Evolutionary conservation across 35 echinoderm and acorn worm species (phyloP), one percentile per base, ranked within the genome.

Genomic region (Hemicentrotus pulcherrimus): DNA sequence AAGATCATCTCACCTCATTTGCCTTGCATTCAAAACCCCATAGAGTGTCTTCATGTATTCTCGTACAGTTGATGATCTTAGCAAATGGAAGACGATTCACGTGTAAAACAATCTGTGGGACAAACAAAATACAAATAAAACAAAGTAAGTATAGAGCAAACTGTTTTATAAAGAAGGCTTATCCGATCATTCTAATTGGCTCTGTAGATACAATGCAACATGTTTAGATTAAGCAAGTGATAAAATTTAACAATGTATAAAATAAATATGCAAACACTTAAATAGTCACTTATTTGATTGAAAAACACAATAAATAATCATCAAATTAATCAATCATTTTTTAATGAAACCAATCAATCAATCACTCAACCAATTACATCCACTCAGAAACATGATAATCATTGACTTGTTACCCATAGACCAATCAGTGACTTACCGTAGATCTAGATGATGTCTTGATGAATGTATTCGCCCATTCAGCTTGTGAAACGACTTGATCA

Each of bases 401-500:
- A 55, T 12, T 13, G 8, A 55, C 50, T 6, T 55, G 50, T 55
- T 55, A 55, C 15, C 0, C 50, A 2, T 55, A 10, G 15, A 55
- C 50, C 50, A 55, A 55, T 55, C 50, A 55, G 50, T 55, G 50
- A 33, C 91, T 31, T 93, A 93, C 91, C 91, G 4, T 58, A n/a
- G 46, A 2, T 9, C 28, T 93, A 15, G 46, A 93, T 58, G 91
- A 93, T 58, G 91, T 93, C 5, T 58, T 58, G 48, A 93, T 93
- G 46, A 32, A 93, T 18, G 91, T 93, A 31, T 93, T 93, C 14
- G 91, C 91, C 91, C 91, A 93, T n/a, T 32, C 48, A 14, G 91
- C 16, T 31, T 93, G 91, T 13, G 45, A 46, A 19, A 93, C 48
- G 10, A 93, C 48, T 58, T 93, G 91, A 9, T 93, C 91, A 31